Evolutionary conservation across 1,140 invertebrate species (phyloP).

Genomic region (Ostrea denselamellosa): DNA sequence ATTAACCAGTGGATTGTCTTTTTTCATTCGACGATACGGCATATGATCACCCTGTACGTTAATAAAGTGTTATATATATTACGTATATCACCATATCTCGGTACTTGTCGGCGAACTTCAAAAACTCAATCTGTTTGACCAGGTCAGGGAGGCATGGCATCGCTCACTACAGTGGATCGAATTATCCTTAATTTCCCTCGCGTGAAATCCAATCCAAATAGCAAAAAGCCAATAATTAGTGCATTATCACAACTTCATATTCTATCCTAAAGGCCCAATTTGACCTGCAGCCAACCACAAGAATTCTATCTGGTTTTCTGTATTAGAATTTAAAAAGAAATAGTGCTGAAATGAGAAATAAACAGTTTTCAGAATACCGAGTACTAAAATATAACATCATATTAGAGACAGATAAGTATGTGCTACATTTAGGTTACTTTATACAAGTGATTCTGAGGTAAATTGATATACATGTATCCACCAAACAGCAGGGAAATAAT

Average conservation of each 20-base stretch:
- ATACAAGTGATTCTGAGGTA: too few species aligned
- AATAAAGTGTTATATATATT: background rate
- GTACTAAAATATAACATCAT: too few species aligned
- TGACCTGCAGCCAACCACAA: background rate
- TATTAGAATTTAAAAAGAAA: background rate
- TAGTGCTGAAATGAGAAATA: background rate
- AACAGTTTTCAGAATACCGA: background rate
- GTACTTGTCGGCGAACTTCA: conserved; percentile 16
- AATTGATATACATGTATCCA: too few species aligned
- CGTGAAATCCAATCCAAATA: background rate
- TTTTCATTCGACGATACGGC: background rate
- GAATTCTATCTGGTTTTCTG: background rate
- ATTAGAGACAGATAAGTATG: too few species aligned
- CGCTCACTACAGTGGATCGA: background rate
- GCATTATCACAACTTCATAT: conserved; percentile 8
- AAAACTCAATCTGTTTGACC: conserved; percentile 1
- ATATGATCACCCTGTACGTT: background rate
- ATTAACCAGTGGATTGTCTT: too few species aligned
- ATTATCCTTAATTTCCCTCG: conserved; percentile 30
- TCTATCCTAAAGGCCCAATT: background rate
- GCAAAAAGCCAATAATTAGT: conserved; percentile 17
- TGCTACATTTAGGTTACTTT: too few species aligned
- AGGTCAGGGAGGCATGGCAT: background rate
- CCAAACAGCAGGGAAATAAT: background rate
- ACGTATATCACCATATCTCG: background rate